phyloP scores from a whole-genome alignment of 1,140 invertebrate species.

The Sycophila sp. region DNA sequence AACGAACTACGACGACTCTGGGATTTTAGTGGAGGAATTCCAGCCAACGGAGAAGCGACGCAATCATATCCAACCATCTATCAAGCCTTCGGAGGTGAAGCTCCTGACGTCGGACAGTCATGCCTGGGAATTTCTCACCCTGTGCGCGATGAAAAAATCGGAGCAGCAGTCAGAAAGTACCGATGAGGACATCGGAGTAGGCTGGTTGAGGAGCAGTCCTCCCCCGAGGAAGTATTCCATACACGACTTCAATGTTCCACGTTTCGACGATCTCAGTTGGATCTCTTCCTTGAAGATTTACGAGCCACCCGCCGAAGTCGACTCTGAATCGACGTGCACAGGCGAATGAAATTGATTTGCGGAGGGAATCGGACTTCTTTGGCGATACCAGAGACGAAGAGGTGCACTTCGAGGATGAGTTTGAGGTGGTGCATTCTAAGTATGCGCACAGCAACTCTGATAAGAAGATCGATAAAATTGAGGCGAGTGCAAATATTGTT shows the following conservation, averaged over 20 bases:
- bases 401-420: too few relatives aligned
- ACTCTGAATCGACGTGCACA: neutral
- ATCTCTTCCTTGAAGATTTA: conserved; percentile 2
- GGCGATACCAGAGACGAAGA: too few relatives aligned
- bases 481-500: too few relatives aligned
- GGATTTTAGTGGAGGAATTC: conserved; percentile 10
- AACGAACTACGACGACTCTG: conserved; percentile 15
- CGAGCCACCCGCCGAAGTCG: neutral
- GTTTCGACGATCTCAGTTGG: conserved; percentile 43
- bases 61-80: too few relatives aligned
- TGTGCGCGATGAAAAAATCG: conserved; percentile 53
- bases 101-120: conserved; percentile 53
- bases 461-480: too few relatives aligned
- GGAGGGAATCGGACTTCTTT: neutral
- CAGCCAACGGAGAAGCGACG: neutral
- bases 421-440: too few relatives aligned
- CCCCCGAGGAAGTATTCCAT: conserved; percentile 40
- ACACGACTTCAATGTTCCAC: conserved; percentile 45
- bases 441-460: too few relatives aligned
- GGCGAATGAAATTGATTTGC: too few relatives aligned
- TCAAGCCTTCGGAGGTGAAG: conserved; percentile 46
- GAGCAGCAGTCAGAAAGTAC: conserved; percentile 37
- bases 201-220: conserved; percentile 42
- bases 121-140: conserved; percentile 57
- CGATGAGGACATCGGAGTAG: conserved; percentile 23